These are phyloP conservation scores for Anhinga rufa DNA, from an alignment of 2,113 vertebrate species.

Conservation along the genomic window DNA sequence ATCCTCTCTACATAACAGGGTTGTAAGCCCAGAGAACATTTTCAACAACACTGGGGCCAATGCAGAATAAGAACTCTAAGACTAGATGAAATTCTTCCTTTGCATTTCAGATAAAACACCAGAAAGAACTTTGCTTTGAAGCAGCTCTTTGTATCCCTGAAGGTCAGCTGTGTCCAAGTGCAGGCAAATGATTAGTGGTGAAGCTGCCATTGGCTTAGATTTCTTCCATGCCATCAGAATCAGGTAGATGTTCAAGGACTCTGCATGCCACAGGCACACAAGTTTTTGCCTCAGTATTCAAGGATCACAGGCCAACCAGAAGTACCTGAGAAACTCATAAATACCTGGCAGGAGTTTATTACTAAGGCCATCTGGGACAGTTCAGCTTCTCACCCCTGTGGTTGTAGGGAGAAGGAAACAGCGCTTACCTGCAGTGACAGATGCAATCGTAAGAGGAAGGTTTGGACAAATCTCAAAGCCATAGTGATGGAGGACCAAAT, in stretches of 20 bases:
- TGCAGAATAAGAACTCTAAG: neutral
- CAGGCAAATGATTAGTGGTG: rapidly evolving
- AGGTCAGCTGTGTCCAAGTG: rapidly evolving
- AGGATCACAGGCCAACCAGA: neutral
- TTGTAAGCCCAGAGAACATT: neutral
- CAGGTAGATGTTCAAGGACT: neutral
- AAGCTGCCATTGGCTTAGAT: neutral
- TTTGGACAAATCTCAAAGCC: constrained; percentile 87
- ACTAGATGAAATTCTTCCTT: neutral
- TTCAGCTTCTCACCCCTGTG: rapidly evolving
- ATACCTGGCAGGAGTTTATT: neutral
- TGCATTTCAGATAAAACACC: neutral
- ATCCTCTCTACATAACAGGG: rapidly evolving
- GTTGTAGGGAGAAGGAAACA: neutral
- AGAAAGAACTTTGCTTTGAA: neutral
- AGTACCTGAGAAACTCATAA: neutral
- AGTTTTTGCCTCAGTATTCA: neutral
- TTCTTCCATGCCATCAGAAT: neutral
- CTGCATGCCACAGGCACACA: neutral
- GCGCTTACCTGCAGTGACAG: constrained; percentile 83
- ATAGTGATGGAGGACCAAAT: constrained; percentile 83
- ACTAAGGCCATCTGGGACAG: neutral
- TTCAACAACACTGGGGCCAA: rapidly evolving
- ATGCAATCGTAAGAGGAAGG: constrained; percentile 86
- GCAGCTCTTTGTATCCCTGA: neutral